Evolutionary conservation across 2,888 invertebrate genomes (phyloP), one percentile per base, ranked within the genome.

Genomic region (Rhyacophila evoluta): DNA sequence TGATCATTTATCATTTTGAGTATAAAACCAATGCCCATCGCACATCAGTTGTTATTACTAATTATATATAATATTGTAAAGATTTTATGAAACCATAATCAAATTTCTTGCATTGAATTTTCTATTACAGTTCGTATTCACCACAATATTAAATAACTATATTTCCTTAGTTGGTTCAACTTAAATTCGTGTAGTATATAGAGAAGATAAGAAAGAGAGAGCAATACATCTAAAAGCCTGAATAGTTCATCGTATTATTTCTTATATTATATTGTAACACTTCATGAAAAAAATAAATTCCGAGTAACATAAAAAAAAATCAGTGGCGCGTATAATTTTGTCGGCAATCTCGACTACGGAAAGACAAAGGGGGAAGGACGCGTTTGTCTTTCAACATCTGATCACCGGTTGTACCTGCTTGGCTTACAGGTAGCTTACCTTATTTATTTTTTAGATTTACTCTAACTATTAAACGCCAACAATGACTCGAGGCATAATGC

Each of bases 341-440:
- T 55, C 55, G 55, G 55, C 55, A 55, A 10, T 19, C 55, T 55
- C 55, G 10, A 19, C 55, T 55, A 25, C 55, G 19, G 55, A 55
- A 55, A 29, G 55, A 41, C 28, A 70, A 33, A 76, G 25, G 55
- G 41, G 71, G 69, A 69, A 38, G 70, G 39, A 75, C 38, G 39
- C 80, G 78, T 80, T 75, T 78, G 80, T 80, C 80, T 78, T 78
- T 78, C 75, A 75, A 72, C 68, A 78, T 67, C 37, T 80, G 78
- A 80, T 80, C 75, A 80, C 74, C 72, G 69, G 75, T 75, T 72
- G 38, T 37, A 73, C 80, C 67, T 15, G 19, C 74, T 37, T 38
- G 41, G 39, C 75, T 37, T 41, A 69, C 75, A 75, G 75, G 75
- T 75, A 70, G 55, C 55, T 10, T 55, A 55, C 55, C 55, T 55